A percentile compares a stretch with the other conserved stretches of the same genome.
Conservation (phyloP, 2,113 vertebrate genomes). For the Eurypyga helias region DNA sequence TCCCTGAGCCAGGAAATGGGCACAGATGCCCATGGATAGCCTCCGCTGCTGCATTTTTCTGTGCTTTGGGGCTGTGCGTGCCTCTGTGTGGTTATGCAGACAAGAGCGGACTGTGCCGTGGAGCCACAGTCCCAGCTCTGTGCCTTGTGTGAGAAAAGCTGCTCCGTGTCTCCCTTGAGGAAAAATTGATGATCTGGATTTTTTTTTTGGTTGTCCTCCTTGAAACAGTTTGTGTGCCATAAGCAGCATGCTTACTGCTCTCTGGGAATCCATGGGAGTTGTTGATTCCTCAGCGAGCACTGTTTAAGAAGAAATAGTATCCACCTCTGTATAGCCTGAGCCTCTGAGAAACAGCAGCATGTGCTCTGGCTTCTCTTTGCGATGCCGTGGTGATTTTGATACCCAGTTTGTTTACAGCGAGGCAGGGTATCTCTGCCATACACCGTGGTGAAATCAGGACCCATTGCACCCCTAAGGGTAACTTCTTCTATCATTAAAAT, state of each 20-base stretch:
- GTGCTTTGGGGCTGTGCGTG: background rate
- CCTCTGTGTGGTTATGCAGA: accelerated
- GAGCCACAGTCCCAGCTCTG: background rate
- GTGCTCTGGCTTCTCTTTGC: background rate
- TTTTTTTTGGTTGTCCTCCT: background rate
- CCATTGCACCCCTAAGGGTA: background rate
- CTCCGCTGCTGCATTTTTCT: background rate
- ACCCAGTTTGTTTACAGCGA: background rate
- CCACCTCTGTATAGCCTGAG: background rate
- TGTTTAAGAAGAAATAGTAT: background rate
- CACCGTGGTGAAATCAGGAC: background rate
- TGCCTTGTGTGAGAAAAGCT: background rate
- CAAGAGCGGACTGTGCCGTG: background rate
- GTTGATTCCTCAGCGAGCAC: background rate
- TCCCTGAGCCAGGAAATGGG: background rate
- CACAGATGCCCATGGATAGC: accelerated
- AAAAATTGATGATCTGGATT: background rate
- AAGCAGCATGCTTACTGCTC: background rate
- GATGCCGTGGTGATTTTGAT: background rate
- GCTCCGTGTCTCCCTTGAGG: background rate
- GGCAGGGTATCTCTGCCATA: background rate
- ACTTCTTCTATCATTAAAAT: background rate
- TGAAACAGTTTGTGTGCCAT: background rate
- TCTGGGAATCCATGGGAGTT: background rate
- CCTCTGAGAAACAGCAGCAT: background rate